Evolutionary conservation across 2,797 vertebrate genomes (phyloP).

Genomic region (Streptopelia turtur): DNA sequence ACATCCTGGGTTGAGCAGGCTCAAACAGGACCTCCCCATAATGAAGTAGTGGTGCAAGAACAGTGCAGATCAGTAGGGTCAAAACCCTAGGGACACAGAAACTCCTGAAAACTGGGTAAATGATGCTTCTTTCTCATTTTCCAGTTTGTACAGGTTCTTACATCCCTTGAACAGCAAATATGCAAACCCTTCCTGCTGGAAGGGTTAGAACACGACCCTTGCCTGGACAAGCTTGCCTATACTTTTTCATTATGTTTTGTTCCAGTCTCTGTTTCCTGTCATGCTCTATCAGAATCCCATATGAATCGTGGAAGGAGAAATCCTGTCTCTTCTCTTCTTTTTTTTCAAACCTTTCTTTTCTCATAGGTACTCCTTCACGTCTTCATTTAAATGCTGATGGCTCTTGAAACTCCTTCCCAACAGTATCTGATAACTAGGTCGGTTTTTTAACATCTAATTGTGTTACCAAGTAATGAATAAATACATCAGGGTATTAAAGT

Average conservation of each 20-base stretch:
- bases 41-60: not conserved
- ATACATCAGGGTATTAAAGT: not conserved
- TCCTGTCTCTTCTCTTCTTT: not conserved
- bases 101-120: not conserved
- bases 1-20: not conserved
- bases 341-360: not conserved
- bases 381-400: slow-evolving; percentile 5
- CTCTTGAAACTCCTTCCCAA: not conserved
- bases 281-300: not conserved
- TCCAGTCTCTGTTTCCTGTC: not conserved
- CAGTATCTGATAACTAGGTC: slow-evolving; percentile 17
- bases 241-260: not conserved
- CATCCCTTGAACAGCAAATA: not conserved
- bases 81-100: not conserved
- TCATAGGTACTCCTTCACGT: not conserved
- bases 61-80: not conserved
- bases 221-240: not conserved
- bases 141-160: not conserved
- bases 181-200: not conserved
- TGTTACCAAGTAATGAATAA: slow-evolving; percentile 6
- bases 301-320: not conserved
- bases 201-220: not conserved
- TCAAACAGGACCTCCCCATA: not conserved
- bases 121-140: not conserved
- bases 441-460: slow-evolving; percentile 35